Percentiles rank a stretch among this genome's conserved stretches.
phyloP scores from a whole-genome alignment of 2,797 vertebrate species.

The Eulemur albifrons region DNA sequence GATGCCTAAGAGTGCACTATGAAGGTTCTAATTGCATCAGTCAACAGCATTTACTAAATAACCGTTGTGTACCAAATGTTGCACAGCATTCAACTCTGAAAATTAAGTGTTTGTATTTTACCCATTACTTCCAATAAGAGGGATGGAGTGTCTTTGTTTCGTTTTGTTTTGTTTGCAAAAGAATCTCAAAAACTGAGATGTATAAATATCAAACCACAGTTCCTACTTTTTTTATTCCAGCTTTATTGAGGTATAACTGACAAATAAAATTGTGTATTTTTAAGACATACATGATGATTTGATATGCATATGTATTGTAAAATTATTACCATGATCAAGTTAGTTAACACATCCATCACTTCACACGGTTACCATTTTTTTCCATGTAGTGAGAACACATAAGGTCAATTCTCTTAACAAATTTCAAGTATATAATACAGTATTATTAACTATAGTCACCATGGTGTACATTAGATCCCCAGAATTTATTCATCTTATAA shows the following conservation, averaged over 20 bases:
- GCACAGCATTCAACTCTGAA: neutral
- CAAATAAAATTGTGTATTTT: neutral
- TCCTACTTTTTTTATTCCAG: neutral
- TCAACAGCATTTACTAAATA: neutral
- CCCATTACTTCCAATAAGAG: neutral
- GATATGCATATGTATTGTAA: neutral
- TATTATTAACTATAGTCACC: neutral
- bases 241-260: neutral
- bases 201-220: neutral
- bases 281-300: neutral
- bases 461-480: neutral
- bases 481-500: neutral
- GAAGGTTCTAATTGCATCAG: neutral
- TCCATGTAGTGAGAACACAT: neutral
- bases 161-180: neutral
- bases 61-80: neutral
- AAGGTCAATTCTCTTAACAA: neutral
- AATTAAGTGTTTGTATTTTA: constrained; percentile 11
- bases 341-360: neutral
- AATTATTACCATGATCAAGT: neutral
- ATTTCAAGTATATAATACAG: neutral
- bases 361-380: neutral
- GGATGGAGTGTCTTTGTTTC: neutral
- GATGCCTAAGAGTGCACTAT: neutral
- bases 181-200: neutral